phyloP scores from a whole-genome alignment of 2,113 vertebrate genomes.

The Tichodroma muraria region DNA sequence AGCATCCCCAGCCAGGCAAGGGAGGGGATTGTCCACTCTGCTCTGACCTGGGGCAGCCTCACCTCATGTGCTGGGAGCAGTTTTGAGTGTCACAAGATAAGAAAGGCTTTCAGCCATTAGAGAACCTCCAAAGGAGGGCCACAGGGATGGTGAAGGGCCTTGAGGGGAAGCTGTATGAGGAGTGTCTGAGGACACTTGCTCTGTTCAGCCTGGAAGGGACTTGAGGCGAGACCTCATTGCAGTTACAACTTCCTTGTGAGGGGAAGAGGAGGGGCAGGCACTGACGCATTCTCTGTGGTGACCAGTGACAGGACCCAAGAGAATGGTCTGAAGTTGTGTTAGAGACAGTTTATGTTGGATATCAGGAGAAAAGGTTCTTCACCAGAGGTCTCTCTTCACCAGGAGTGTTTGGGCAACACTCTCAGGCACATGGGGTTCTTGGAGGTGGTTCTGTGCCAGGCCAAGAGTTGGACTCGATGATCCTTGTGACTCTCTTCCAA shows the following conservation, averaged over 20 bases:
- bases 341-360: neutral
- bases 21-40: neutral
- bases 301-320: neutral
- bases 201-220: neutral
- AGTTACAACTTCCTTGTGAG: fast-evolving
- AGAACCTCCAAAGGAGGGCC: neutral
- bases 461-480: fast-evolving
- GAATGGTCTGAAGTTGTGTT: neutral
- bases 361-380: neutral
- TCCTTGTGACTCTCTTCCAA: neutral
- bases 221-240: neutral
- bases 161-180: fast-evolving
- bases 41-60: fast-evolving
- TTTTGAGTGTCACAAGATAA: neutral
- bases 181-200: fast-evolving
- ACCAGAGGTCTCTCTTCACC: too few species aligned
- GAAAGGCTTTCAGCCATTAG: fast-evolving
- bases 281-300: neutral
- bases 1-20: fast-evolving
- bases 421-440: neutral
- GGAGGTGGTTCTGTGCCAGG: neutral
- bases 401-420: neutral
- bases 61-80: fast-evolving
- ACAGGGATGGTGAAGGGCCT: neutral
- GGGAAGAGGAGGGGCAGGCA: neutral